A percentile compares a stretch with the other conserved stretches of the same genome.
Evolutionary conservation across 2,888 invertebrate genomes (phyloP).

Genomic region (Callosobruchus maculatus): DNA sequence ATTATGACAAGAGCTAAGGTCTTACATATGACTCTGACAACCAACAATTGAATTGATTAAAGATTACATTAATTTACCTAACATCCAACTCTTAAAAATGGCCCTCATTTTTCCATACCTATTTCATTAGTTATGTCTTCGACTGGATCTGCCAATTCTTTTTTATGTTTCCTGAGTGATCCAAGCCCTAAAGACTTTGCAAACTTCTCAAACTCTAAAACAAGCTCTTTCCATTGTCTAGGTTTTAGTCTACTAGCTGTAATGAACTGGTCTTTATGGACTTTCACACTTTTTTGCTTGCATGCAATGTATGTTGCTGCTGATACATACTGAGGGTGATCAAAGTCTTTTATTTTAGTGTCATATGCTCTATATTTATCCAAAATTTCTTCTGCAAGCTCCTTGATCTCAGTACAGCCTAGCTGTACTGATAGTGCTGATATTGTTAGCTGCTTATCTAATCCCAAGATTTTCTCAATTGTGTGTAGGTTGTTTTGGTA

Average conservation of each 20-base stretch:
- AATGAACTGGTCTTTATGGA: slow-evolving; percentile 56
- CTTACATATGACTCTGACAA: too few relatives aligned
- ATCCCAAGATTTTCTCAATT: slow-evolving; percentile 58
- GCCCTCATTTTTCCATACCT: not conserved
- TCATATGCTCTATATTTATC: slow-evolving; percentile 51
- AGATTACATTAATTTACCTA: too few relatives aligned
- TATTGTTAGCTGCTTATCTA: slow-evolving; percentile 55
- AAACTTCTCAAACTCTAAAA: slow-evolving; percentile 57
- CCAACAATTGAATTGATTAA: too few relatives aligned
- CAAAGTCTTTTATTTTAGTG: slow-evolving; percentile 53
- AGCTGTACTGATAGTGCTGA: slow-evolving; percentile 58
- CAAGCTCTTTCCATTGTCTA: slow-evolving; percentile 59
- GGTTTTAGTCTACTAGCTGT: slow-evolving; percentile 58
- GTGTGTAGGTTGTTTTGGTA: slow-evolving; percentile 58
- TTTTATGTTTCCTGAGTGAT: slow-evolving; percentile 22
- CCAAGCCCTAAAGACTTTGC: slow-evolving; percentile 29
- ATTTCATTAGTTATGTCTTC: slow-evolving; percentile 9
- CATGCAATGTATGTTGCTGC: slow-evolving; percentile 64
- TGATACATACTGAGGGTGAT: slow-evolving; percentile 62
- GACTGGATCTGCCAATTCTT: slow-evolving; percentile 6
- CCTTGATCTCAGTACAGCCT: slow-evolving; percentile 49
- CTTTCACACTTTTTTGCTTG: slow-evolving; percentile 58
- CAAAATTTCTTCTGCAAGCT: slow-evolving; percentile 55
- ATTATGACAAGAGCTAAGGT: too few relatives aligned
- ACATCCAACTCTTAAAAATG: too few relatives aligned